phyloP scores from a whole-genome alignment of 2,113 vertebrate genomes.

The Pteronura brasiliensis region DNA sequence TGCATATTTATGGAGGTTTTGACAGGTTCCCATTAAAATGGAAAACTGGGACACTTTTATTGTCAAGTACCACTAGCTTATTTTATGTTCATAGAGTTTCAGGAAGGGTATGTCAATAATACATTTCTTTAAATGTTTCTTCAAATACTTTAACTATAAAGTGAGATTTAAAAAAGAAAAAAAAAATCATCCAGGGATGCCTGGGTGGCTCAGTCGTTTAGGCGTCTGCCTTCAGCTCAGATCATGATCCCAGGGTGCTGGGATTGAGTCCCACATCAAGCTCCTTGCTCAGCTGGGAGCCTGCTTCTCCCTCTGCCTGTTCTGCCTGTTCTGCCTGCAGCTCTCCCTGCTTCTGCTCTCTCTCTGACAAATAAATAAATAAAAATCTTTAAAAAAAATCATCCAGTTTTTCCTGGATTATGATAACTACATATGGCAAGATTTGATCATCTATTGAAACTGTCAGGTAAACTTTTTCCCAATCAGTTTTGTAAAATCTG shows the following conservation, averaged over 20 bases:
- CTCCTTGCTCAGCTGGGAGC: no score
- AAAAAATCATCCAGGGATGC: no score
- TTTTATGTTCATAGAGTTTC: conserved; percentile 4
- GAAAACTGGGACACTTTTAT: neutral
- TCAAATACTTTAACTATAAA: conserved; percentile 26
- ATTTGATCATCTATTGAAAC: neutral
- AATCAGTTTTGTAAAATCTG: conserved; percentile 12
- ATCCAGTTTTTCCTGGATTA: neutral
- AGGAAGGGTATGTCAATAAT: neutral
- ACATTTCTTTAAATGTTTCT: neutral
- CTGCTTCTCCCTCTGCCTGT: no score
- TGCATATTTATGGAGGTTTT: neutral
- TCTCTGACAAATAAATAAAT: no score
- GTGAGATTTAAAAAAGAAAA: neutral
- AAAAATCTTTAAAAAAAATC: neutral
- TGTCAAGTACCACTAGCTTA: neutral
- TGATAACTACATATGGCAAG: neutral
- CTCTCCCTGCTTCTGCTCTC: no score
- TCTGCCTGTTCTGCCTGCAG: no score
- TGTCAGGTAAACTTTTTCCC: neutral
- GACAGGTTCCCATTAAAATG: neutral
- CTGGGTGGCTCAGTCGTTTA: no score
- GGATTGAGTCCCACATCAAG: no score
- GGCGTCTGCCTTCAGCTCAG: no score
- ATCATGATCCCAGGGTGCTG: no score